Evolutionary conservation across 2,888 invertebrate species (phyloP), one percentile per base, ranked within the genome.

Genomic region (Eumerus sabulonum): DNA sequence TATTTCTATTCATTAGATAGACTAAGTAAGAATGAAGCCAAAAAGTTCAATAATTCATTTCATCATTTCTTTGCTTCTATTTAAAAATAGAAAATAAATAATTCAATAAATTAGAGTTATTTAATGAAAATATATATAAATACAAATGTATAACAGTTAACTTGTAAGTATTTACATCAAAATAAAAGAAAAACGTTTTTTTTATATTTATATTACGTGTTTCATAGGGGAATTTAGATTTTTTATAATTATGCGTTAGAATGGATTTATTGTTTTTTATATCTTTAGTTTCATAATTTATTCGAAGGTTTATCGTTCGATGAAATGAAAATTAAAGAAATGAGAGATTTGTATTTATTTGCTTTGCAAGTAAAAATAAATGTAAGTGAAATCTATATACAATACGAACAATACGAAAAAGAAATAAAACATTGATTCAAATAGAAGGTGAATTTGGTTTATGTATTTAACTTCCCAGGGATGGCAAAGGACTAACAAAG

Each of bases 161-260:
- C 45, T 73, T 73, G 13, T 77, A 77, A 73, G 77, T 40, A 48
- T 56, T n/a, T n/a, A n/a, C n/a, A n/a, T n/a, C n/a, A n/a, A n/a
- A 27, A 40, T 57, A 38, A 45, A 64, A 45, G 38, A 11, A 63
- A 72, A 64, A 51, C 51, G 66, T 50, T 70, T 77, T 77, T 77
- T 77, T 77, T 77, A 77, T 77, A 77, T 77, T 77, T 77, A 77
- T 73, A 77, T 59, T 59, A 62, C 73, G 59, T 67, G 47, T 73
- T 77, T 73, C 73, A 42, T 63, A 63, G 73, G 38, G 62, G 35
- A 42, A 59, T 36, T 59, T n/a, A n/a, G n/a, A n/a, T n/a, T 60
- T 47, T 60, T 62, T 56, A 62, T 77, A 72, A 62, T 40, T 45
- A 56, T 62, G 72, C 40, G 47, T 67, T 64, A 17, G 36, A 54